phyloP scores from a whole-genome alignment of 2,113 vertebrate genomes.

The Onychostruthus taczanowskii region DNA sequence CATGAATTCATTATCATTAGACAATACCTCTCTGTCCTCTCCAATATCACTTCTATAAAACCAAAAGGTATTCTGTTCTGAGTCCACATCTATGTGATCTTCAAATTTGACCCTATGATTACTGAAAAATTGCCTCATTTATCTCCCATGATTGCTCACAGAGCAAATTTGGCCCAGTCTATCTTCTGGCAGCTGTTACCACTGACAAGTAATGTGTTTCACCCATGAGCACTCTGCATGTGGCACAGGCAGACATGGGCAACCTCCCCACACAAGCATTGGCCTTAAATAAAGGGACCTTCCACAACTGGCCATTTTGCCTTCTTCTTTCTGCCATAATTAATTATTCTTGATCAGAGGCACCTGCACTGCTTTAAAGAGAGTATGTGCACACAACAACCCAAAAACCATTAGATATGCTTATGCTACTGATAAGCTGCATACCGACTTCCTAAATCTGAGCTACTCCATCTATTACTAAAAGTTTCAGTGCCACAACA shows the following conservation, averaged over 20 bases:
- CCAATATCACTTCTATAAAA: neutral
- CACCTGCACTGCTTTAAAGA: neutral
- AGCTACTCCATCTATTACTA: neutral
- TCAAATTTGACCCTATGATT: neutral
- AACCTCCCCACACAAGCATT: neutral
- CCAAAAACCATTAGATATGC: neutral
- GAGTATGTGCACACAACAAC: neutral
- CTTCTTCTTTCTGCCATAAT: neutral
- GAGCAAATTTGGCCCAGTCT: neutral
- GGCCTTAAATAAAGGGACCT: neutral
- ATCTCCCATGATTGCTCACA: neutral
- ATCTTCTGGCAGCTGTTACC: neutral
- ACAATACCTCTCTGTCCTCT: neutral
- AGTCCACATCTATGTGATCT: neutral
- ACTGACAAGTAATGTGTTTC: neutral
- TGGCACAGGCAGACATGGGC: neutral
- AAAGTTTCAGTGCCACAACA: neutral
- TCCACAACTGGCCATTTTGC: neutral
- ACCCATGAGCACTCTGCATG: neutral
- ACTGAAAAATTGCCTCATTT: neutral
- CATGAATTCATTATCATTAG: conserved; percentile 4
- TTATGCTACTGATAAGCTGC: neutral
- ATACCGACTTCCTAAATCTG: neutral
- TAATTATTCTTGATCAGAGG: neutral
- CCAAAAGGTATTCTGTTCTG: neutral